Percentiles rank a stretch among this genome's conserved stretches.
These are phyloP conservation scores for Hipposideros armiger DNA, from an alignment of 2,113 vertebrate genomes.

Conservation along the genomic window DNA sequence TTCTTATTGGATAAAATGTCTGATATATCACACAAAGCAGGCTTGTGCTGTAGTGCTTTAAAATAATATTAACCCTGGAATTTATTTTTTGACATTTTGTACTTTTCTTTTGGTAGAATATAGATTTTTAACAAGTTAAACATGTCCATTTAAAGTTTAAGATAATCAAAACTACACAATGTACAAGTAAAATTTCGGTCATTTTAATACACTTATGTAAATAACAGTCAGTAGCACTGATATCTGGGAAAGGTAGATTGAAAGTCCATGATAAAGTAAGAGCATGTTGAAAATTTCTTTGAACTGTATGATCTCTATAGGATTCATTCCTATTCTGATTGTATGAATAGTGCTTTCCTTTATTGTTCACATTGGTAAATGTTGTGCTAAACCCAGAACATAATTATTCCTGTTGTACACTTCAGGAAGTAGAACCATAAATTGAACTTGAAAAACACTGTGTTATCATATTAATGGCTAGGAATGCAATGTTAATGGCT, in stretches of 20 bases:
- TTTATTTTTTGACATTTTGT: conserved; percentile 59
- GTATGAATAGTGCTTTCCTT: conserved; percentile 31
- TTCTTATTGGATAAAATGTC: not conserved
- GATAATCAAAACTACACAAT: not conserved
- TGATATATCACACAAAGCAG: not conserved
- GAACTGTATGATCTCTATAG: not conserved
- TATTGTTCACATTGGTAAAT: conserved; percentile 55
- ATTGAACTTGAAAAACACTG: not conserved
- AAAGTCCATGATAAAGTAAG: not conserved
- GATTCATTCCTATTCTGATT: not conserved
- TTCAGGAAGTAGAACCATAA: conserved; percentile 38
- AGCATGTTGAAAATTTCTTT: conserved; percentile 37
- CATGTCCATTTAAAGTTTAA: conserved; percentile 55
- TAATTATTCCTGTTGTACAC: not conserved
- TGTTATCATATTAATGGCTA: not conserved
- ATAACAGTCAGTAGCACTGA: not conserved
- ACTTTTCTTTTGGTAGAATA: conserved; percentile 22
- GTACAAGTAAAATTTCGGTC: conserved; percentile 7
- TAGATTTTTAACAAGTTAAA: conserved; percentile 55
- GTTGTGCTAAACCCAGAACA: conserved; percentile 40
- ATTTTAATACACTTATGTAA: conserved; percentile 59
- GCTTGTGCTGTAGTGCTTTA: conserved; percentile 26
- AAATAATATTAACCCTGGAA: not conserved
- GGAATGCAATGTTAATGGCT: not conserved
- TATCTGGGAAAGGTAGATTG: not conserved